Evolutionary conservation across 2,888 invertebrate species (phyloP).

Genomic region (Sarcophaga carnaria): DNA sequence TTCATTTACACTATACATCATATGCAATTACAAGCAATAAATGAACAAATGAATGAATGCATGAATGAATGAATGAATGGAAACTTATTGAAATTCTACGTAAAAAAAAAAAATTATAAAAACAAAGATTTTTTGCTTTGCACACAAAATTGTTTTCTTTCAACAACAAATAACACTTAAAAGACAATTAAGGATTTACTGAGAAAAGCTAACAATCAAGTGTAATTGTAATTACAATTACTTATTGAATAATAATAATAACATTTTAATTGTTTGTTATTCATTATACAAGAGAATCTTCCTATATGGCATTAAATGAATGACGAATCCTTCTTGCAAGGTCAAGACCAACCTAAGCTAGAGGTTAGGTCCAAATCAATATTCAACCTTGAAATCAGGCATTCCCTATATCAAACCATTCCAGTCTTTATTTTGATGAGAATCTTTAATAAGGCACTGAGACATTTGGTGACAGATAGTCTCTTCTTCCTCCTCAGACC

Average conservation of each 20-base stretch:
- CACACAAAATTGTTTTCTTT: neutral
- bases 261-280: conserved; percentile 22
- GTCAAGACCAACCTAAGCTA: too few relatives aligned
- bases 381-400: too few relatives aligned
- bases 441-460: too few relatives aligned
- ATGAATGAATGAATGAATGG: conserved; percentile 32
- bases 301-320: neutral
- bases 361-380: too few relatives aligned
- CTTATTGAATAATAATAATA: neutral
- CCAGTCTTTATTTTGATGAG: too few relatives aligned
- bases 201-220: conserved; percentile 17
- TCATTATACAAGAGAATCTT: neutral
- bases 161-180: conserved; percentile 16
- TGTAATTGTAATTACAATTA: conserved; percentile 3
- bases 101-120: conserved; percentile 25
- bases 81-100: conserved; percentile 37
- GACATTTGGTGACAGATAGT: too few relatives aligned
- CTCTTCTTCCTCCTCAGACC: too few relatives aligned
- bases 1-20: neutral
- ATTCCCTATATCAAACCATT: too few relatives aligned
- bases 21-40: conserved; percentile 16
- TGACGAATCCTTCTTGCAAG: too few relatives aligned
- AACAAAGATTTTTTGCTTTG: conserved; percentile 18
- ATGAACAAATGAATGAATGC: conserved; percentile 6
- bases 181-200: conserved; percentile 49